Evolutionary conservation across 2,888 invertebrate species (phyloP).

Genomic region (Parelbella ahira): DNA sequence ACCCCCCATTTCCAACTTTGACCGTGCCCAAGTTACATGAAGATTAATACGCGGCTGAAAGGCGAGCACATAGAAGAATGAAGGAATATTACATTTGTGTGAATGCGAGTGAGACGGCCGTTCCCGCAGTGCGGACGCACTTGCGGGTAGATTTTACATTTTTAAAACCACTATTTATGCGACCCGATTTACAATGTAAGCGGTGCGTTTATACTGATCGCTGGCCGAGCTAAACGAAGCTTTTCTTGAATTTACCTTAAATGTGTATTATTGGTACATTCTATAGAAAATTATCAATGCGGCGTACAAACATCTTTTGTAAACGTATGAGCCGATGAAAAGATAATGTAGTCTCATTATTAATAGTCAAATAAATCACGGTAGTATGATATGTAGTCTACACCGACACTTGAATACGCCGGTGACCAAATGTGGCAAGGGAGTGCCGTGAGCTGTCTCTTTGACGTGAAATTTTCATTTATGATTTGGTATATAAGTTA

Average conservation of each 20-base stretch:
- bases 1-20: too few species aligned
- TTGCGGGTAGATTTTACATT: slow-evolving; percentile 10
- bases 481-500: too few species aligned
- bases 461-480: too few species aligned
- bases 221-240: too few species aligned
- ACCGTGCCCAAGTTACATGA: slow-evolving; percentile 1
- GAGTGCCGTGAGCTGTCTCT: slow-evolving; percentile 1
- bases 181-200: background rate
- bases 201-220: background rate
- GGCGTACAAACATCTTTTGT: too few species aligned
- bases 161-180: slow-evolving; percentile 12
- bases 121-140: slow-evolving; percentile 21
- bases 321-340: too few species aligned
- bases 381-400: background rate
- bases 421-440: slow-evolving; percentile 12
- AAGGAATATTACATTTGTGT: slow-evolving; percentile 17
- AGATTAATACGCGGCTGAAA: slow-evolving; percentile 8
- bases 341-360: too few species aligned
- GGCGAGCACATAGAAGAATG: slow-evolving; percentile 4
- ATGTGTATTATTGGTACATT: too few species aligned
- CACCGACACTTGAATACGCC: background rate
- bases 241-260: too few species aligned
- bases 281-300: too few species aligned
- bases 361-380: too few species aligned
- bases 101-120: slow-evolving; percentile 12